Percentiles rank a stretch among this genome's conserved stretches.
phyloP scores from a whole-genome alignment of 2,113 vertebrate species.

The Otolemur garnettii region DNA sequence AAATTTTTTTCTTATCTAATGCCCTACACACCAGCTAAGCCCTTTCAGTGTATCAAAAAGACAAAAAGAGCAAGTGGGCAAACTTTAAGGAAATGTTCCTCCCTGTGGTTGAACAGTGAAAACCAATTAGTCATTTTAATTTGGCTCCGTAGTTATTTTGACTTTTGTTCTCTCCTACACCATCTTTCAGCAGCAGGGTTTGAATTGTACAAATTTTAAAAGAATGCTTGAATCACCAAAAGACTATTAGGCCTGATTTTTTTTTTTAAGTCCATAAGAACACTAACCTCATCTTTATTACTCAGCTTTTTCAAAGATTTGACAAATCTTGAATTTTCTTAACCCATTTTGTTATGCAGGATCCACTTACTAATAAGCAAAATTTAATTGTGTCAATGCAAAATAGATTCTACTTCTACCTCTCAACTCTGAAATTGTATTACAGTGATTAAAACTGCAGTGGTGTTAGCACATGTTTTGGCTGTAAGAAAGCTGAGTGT shows the following conservation, averaged over 20 bases:
- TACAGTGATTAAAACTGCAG: conserved; percentile 42
- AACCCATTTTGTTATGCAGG: conserved; percentile 37
- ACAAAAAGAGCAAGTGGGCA: conserved; percentile 55
- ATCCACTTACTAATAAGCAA: conserved; percentile 62
- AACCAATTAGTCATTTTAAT: conserved; percentile 73
- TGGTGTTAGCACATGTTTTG: conserved; percentile 37
- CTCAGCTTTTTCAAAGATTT: conserved; percentile 67
- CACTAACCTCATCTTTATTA: conserved; percentile 64
- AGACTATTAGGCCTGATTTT: conserved; percentile 43
- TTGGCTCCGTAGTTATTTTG: conserved; percentile 63
- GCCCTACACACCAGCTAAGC: conserved; percentile 18
- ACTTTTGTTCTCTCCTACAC: conserved; percentile 73
- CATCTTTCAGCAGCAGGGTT: conserved; percentile 45
- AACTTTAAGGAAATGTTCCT: conserved; percentile 58
- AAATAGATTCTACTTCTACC: conserved; percentile 33
- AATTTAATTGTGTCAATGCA: conserved; percentile 61
- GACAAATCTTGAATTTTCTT: conserved; percentile 52
- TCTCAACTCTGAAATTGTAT: conserved; percentile 54
- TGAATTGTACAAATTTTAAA: conserved; percentile 66
- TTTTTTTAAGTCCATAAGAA: conserved; percentile 53
- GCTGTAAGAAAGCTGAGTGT: background rate
- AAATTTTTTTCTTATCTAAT: background rate
- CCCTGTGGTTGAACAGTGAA: conserved; percentile 62
- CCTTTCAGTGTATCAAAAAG: conserved; percentile 50
- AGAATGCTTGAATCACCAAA: conserved; percentile 69